Percentiles rank a stretch among this genome's conserved stretches.
Conservation (phyloP, 2,797 vertebrate genomes). For the Protosalanx chinensis region DNA sequence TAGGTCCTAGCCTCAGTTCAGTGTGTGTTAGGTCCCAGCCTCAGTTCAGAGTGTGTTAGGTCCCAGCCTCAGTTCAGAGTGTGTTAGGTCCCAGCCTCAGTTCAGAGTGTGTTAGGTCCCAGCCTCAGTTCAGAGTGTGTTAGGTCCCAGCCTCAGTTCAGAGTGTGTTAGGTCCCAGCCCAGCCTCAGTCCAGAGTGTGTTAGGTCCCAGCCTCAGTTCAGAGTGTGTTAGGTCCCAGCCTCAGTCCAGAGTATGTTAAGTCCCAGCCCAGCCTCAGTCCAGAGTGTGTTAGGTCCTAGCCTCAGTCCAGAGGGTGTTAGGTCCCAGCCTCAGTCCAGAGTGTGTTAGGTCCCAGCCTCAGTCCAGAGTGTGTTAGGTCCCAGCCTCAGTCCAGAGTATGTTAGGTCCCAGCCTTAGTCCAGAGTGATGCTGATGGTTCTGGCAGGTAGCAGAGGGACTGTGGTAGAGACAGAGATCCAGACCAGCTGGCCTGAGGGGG, state of each 20-base stretch:
- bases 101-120: background rate
- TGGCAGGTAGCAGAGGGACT: constrained; percentile 27
- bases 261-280: background rate
- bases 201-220: background rate
- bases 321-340: too few relatives aligned
- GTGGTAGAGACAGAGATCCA: constrained; percentile 31
- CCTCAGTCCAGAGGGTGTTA: background rate
- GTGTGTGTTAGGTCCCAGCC: background rate
- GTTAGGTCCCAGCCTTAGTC: background rate
- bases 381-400: background rate
- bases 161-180: background rate
- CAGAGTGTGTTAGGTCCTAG: background rate
- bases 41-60: background rate
- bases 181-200: background rate
- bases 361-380: background rate
- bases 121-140: background rate
- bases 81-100: background rate
- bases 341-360: too few relatives aligned
- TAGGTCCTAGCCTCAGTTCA: background rate
- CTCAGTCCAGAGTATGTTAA: background rate
- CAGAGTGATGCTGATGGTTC: constrained; percentile 13
- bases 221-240: background rate
- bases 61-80: background rate
- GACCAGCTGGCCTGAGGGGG: constrained; percentile 37
- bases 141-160: too few relatives aligned